A percentile compares a stretch with the other conserved stretches of the same genome.
phyloP scores from a whole-genome alignment of 2,797 vertebrate genomes.

The Serranus cabrilla region DNA sequence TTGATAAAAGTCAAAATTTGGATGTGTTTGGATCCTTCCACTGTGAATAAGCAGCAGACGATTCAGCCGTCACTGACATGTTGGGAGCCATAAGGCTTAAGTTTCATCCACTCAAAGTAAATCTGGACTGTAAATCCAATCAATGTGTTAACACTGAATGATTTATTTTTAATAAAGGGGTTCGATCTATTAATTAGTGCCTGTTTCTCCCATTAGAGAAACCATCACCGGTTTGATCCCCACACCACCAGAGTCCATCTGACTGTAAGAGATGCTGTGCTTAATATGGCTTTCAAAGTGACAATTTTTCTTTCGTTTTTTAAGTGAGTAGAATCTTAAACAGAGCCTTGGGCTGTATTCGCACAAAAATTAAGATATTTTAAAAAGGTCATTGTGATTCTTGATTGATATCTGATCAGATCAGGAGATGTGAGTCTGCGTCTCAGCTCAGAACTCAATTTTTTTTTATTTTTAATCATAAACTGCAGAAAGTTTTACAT shows the following conservation, averaged over 20 bases:
- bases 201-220: neutral
- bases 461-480: neutral
- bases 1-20: constrained; percentile 25
- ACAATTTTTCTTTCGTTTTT: neutral
- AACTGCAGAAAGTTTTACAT: neutral
- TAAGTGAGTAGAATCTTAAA: neutral
- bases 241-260: neutral
- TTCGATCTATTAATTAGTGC: neutral
- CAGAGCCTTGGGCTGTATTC: constrained; percentile 5
- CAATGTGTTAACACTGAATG: neutral
- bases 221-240: neutral
- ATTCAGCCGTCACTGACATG: neutral
- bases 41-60: neutral
- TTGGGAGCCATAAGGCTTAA: neutral
- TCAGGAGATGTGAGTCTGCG: neutral
- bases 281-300: constrained; percentile 46
- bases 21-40: constrained; percentile 1
- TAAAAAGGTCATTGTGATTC: neutral
- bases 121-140: neutral
- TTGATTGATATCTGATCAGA: neutral
- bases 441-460: neutral
- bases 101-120: neutral
- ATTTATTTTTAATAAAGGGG: neutral
- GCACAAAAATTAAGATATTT: constrained; percentile 10
- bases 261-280: neutral